Evolutionary conservation across 2,888 invertebrate species (phyloP), one percentile per base, ranked within the genome.

Genomic region (Callyntrura sp.): DNA sequence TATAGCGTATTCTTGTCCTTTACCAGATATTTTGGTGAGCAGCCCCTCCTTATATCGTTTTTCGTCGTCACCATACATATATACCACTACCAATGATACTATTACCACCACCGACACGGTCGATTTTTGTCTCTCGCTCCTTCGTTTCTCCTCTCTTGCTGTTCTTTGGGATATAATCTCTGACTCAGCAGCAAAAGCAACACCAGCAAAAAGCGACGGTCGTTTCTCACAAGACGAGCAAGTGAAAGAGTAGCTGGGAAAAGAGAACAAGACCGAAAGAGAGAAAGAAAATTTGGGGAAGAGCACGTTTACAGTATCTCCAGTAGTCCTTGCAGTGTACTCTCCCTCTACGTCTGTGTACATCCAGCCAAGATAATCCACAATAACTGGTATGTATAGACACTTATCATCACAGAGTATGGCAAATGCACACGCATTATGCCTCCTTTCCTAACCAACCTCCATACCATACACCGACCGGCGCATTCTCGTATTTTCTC

Each of bases 41-140:
- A 89, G 90, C 90, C 90, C 90, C 90, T 90, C 90, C 90, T 90
- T 81, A 82, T 35, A 35, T 85, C 70, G 84, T 84, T 89, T 81
- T 89, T 88, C 82, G 76, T 73, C 62, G 45, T 45, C 76, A 78
- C 78, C 55, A 78, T 51, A 20, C 48, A 57, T 76, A 57, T 76
- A 35, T 17, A 68, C 84, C 25, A 48, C 20, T 20, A 76, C 20
- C 57, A 60, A 14, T 23, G 12, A 23, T 68, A 62, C 51, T 51
- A 78, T n/a, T 35, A 43, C 28, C 23, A 11, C 68, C 35, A 79
- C 73, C 85, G 85, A 81, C 90, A 90, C 90, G 90, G 90, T 90
- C 90, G 90, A 90, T 90, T 90, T 85, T 86, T 85, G 86, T 86
- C 86, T 88, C 51, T 78, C 79, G 73, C 62, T 68, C 90, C 87